These are phyloP conservation scores for Hemibagrus wyckioides DNA, from an alignment of 2,113 vertebrate genomes.

Conservation along the genomic window DNA sequence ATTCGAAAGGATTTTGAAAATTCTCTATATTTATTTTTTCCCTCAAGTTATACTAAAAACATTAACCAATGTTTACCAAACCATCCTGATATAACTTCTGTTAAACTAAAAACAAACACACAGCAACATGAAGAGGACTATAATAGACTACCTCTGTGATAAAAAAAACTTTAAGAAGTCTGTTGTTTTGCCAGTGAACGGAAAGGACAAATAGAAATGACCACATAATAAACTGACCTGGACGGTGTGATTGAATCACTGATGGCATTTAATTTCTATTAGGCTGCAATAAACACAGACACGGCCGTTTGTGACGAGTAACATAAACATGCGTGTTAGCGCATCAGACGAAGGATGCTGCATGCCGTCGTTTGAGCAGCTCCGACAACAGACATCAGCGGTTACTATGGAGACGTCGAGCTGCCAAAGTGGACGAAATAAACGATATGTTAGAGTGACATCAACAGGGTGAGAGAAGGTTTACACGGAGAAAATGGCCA, in stretches of 20 bases:
- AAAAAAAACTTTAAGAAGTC: not conserved
- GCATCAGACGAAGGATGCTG: conserved; percentile 29
- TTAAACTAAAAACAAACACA: not conserved
- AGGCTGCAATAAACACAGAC: not conserved
- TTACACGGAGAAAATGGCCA: conserved; percentile 34
- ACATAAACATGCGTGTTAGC: conserved; percentile 3
- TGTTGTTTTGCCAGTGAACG: not conserved
- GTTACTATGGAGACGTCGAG: conserved; percentile 53
- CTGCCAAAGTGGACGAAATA: conserved; percentile 43
- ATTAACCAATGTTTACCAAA: not conserved
- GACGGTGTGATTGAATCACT: not conserved
- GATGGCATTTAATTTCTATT: conserved; percentile 28
- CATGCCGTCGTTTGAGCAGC: conserved; percentile 21
- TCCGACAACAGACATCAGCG: conserved; percentile 32
- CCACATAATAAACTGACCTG: not conserved
- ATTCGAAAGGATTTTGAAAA: not conserved
- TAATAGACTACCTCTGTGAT: not conserved
- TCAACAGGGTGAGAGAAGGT: conserved; percentile 12
- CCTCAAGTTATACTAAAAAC: not conserved
- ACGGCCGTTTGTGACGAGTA: not conserved
- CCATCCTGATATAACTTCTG: not conserved
- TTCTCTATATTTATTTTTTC: not conserved
- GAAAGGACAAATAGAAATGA: not conserved
- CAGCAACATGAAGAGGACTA: not conserved
- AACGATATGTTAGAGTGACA: conserved; percentile 35